Base-by-base conservation (phyloP, 2,888 invertebrate genomes). In the Prosopocoilus inquinatus region DNA sequence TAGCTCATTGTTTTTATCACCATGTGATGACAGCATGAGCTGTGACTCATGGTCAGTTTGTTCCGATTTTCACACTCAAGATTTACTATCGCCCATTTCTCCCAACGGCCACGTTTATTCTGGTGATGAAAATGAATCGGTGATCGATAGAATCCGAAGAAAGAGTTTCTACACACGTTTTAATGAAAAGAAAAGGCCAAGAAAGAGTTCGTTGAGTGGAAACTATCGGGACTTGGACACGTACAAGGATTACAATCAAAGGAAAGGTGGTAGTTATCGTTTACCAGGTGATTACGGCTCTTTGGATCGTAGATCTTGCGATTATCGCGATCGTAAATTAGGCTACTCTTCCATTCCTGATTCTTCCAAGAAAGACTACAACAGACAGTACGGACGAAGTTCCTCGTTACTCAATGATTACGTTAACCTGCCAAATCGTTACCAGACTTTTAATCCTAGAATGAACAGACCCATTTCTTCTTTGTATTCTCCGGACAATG, bases 141-240 rank as follows among this genome's bases (percentile, higher is more conserved):
- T 94, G 39, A 87, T 88, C 49, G 94, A 94, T 70, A 82, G 94
- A 67, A 94, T 94, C 67, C 82, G 91, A 64, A 82, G 94, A 33
- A 92, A 93, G 74, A 94, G 94, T 74, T 94, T 92, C 77, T 94
- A 93, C 72, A 86, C 90, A 9, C 82, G 94, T 64, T 94, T 94
- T 73, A 94, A 94, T 72, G 91, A 93, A 70, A 87, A 90, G 72
- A 89, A 89, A 67, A 84, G 84, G 62, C 81, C 85, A 57, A 81
- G 89, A 60, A 87, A 87, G 68, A 86, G 86, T 67, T 87, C 82
- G 65, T 77, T 88, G 62, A 60, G 58, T 85, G 86, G 8, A 84
- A 70, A 66, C 50, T 76, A 74, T 56, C 69, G 69, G 57, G 76
- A 76, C 66, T 62, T 75, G 50, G 75, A 76, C 61, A 66, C 74